A percentile compares a stretch with the other conserved stretches of the same genome.
phyloP scores from a whole-genome alignment of 2,797 vertebrate genomes.

The Rhinogobio ventralis region DNA sequence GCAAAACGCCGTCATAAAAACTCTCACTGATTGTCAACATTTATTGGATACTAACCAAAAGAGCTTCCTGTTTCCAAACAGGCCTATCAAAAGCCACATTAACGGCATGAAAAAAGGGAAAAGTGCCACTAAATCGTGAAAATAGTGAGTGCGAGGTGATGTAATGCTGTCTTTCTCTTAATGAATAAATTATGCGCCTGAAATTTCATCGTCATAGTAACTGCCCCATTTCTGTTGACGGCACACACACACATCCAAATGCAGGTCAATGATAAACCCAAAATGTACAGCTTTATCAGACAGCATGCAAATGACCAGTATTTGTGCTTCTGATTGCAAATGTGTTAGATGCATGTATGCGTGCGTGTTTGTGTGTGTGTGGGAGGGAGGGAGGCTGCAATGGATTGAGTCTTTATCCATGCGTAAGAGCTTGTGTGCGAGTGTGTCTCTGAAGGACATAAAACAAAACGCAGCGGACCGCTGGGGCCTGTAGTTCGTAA shows the following conservation, averaged over 20 bases:
- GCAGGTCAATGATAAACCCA: conserved; percentile 72
- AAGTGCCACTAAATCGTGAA: conserved; percentile 44
- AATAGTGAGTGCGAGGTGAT: conserved; percentile 51
- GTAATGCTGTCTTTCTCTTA: conserved; percentile 60
- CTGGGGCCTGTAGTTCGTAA: conserved; percentile 73
- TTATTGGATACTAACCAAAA: conserved; percentile 39
- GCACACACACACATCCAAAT: conserved; percentile 52
- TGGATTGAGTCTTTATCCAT: conserved; percentile 28
- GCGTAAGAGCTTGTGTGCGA: conserved; percentile 37
- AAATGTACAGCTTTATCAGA: conserved; percentile 26
- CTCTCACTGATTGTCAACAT: conserved; percentile 31
- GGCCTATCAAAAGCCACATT: conserved; percentile 42
- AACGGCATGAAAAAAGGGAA: conserved; percentile 33
- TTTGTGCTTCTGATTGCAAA: conserved; percentile 20
- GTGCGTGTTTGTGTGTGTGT: conserved; percentile 12
- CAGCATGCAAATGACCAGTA: conserved; percentile 2
- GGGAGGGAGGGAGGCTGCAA: neutral
- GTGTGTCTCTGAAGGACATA: conserved; percentile 63
- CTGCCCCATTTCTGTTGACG: conserved; percentile 74
- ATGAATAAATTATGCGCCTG: conserved; percentile 79
- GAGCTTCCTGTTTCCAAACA: conserved; percentile 12
- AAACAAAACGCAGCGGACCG: conserved; percentile 68
- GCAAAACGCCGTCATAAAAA: conserved; percentile 11
- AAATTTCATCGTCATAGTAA: conserved; percentile 70
- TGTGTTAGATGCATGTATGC: neutral